These are phyloP conservation scores for Pristionchus maxplancki DNA, from an alignment of 2,888 invertebrate genomes.

Conservation along the genomic window DNA sequence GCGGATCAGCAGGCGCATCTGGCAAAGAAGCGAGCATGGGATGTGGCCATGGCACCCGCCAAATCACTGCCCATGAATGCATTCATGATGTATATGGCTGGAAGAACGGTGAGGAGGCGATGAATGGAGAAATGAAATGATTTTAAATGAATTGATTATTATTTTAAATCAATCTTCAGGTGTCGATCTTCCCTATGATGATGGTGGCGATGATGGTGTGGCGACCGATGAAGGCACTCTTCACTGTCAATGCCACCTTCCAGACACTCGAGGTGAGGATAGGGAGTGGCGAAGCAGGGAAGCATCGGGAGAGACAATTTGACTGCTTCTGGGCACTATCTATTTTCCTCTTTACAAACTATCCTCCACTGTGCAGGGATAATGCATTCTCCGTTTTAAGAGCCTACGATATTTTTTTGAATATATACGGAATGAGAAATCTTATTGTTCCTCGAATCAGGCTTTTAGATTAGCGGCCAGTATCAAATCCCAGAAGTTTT, in stretches of 20 bases:
- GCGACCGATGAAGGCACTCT: constrained; percentile 94
- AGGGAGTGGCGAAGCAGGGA: background rate
- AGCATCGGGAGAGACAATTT: no score
- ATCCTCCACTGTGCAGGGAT: no score
- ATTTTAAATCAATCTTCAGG: constrained; percentile 78
- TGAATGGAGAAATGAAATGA: no score
- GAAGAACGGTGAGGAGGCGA: constrained; percentile 85
- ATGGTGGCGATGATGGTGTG: constrained; percentile 99
- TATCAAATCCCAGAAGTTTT: no score
- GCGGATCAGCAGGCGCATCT: constrained; percentile 75
- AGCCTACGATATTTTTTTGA: no score
- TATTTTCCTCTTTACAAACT: no score
- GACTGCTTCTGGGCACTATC: no score
- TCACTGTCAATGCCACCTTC: constrained; percentile 84
- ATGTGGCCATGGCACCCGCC: constrained; percentile 76
- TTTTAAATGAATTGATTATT: no score
- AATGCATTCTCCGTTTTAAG: no score
- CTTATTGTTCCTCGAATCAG: background rate
- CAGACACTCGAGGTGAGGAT: constrained; percentile 64
- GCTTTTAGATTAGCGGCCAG: no score
- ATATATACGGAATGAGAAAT: background rate
- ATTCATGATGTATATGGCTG: constrained; percentile 99
- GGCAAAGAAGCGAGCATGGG: constrained; percentile 77
- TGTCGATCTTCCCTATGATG: constrained; percentile 99
- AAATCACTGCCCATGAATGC: constrained; percentile 88